These are phyloP conservation scores for Maniola jurtina DNA, from an alignment of 1,140 invertebrate genomes.

Conservation along the genomic window DNA sequence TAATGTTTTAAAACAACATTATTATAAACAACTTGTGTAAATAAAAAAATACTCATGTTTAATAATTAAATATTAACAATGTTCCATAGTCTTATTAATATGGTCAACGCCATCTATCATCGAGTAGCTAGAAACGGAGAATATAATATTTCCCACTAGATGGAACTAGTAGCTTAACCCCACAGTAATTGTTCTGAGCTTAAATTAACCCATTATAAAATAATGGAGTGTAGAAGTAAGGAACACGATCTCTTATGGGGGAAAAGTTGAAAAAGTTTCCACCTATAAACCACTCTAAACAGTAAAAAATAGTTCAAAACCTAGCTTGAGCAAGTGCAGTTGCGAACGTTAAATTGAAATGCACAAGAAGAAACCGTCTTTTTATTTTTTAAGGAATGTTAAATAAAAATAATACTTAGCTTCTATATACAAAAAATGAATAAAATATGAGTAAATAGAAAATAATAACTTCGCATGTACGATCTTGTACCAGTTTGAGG, in stretches of 20 bases:
- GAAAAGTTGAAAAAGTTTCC: too few species aligned
- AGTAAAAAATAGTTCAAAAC: too few species aligned
- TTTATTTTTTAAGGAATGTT: not conserved
- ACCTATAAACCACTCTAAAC: too few species aligned
- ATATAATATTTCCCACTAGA: not conserved
- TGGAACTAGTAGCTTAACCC: not conserved
- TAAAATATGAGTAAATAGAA: constrained; percentile 11
- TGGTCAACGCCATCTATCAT: not conserved
- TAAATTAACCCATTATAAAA: too few species aligned
- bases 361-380: not conserved
- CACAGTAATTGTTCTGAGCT: too few species aligned
- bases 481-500: not conserved
- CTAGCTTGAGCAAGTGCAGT: too few species aligned
- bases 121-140: not conserved
- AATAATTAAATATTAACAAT: not conserved
- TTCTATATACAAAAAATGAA: not conserved
- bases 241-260: too few species aligned
- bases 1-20: too few species aligned
- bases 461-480: not conserved
- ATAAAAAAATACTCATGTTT: not conserved
- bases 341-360: too few species aligned
- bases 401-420: not conserved
- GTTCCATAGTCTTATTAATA: too few species aligned
- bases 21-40: too few species aligned
- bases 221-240: too few species aligned